Evolutionary conservation across 2,888 invertebrate genomes (phyloP).

Genomic region (Drosophila silvestris): DNA sequence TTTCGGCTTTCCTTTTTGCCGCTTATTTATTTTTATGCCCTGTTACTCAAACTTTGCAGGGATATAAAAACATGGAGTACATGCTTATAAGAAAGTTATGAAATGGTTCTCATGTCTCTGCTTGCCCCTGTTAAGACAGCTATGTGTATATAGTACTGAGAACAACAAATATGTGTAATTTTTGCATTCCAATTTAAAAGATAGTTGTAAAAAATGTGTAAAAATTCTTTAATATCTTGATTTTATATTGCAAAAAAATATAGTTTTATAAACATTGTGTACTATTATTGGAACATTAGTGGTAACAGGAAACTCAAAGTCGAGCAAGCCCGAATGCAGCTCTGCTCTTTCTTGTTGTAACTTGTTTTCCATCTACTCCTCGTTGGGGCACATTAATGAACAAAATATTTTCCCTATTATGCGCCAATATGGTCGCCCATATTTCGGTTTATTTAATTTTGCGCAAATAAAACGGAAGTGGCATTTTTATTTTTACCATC

Average conservation of each 20-base stretch:
- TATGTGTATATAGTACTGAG: not conserved
- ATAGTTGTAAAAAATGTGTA: not conserved
- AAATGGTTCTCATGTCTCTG: not conserved
- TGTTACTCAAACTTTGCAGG: slow-evolving; percentile 22
- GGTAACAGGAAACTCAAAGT: slow-evolving; percentile 30
- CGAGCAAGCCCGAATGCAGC: not conserved
- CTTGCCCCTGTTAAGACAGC: not conserved
- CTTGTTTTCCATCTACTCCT: slow-evolving; percentile 44
- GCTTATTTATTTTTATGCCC: slow-evolving; percentile 67
- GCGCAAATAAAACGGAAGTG: slow-evolving; percentile 82
- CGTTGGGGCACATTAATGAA: slow-evolving; percentile 72
- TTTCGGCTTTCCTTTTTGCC: slow-evolving; percentile 71
- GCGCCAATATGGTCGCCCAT: slow-evolving; percentile 80
- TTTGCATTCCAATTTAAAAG: not conserved
- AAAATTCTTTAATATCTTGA: not conserved
- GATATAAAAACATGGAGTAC: slow-evolving; percentile 18
- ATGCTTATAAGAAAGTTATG: slow-evolving; percentile 4
- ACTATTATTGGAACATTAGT: not conserved
- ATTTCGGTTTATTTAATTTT: slow-evolving; percentile 83
- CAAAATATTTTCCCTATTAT: slow-evolving; percentile 80
- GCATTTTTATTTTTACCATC: slow-evolving; percentile 74
- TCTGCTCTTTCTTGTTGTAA: slow-evolving; percentile 24
- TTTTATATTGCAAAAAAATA: not conserved
- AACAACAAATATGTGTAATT: not conserved
- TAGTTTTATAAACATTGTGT: not conserved